Base-by-base conservation (phyloP, 2,113 vertebrate genomes). In the Tenrec ecaudatus region DNA sequence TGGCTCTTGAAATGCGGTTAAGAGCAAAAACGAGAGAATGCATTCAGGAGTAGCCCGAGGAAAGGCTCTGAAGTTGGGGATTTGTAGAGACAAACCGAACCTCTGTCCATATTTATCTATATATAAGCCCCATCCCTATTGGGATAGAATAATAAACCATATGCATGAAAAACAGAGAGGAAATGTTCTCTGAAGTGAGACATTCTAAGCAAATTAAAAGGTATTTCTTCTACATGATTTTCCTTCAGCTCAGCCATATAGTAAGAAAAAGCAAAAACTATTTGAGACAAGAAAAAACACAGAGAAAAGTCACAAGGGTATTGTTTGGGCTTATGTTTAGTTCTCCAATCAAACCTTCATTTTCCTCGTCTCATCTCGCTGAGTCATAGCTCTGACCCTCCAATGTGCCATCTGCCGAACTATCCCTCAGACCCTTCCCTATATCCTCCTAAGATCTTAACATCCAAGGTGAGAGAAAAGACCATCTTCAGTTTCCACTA, bases 1-100 rank as follows among this genome's bases (percentile, higher is more conserved):
- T 62, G 31, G 69, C 1, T 3, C 53, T 69, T 43, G 38, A 9
- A 27, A 38, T 31, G 80, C 84, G 33, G n/a, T 85, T 47, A 83
- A 33, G 19, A 87, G 25, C 73, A 33, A 88, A 92, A 87, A 57
- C 19, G 64, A 94, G 53, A 83, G 92, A 77, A n/a, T 19, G 20
- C 8, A 10, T 69, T 80, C 4, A 64, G n/a, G 19, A 29, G 10
- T 15, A 60, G 15, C 0, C 3, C 27, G 38, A 31, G 3, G 38
- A 69, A 60, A 90, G 7, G 23, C 1, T 78, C 62, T 91, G 69
- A 43, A 8, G 9, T 31, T 79, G 31, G 2, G 86, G 36, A 71
- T 22, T 2, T 22, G 3, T 15, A 36, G 36, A 82, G 33, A 77
- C 22, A 14, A 36, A 40, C 4, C 7, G 80, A 33, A 85, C 23